These are phyloP conservation scores for Atherinosoma microstoma DNA, from an alignment of 2,797 vertebrate species.

Conservation along the genomic window DNA sequence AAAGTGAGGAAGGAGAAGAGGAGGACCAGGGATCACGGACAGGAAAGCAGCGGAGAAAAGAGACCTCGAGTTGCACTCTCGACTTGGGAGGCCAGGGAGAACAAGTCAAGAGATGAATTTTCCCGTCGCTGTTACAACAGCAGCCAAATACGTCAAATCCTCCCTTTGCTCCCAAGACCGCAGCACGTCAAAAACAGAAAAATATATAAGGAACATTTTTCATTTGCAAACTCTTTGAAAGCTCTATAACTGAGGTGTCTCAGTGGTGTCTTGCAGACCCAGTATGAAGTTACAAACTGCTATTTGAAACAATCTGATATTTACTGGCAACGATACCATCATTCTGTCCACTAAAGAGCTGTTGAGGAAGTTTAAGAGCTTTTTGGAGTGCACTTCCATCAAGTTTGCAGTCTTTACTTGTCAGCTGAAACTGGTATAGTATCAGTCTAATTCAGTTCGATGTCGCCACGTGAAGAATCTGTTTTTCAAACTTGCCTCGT, in stretches of 20 bases:
- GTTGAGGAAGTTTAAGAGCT: neutral
- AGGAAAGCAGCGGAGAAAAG: constrained; percentile 30
- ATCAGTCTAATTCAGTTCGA: neutral
- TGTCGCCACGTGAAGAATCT: constrained; percentile 10
- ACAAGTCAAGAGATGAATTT: constrained; percentile 78
- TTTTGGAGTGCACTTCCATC: neutral
- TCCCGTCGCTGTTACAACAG: constrained; percentile 70
- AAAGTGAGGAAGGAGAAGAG: constrained; percentile 35
- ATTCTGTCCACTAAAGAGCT: neutral
- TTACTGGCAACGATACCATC: constrained; percentile 1
- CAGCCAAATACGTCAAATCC: constrained; percentile 66
- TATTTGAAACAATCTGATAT: constrained; percentile 7
- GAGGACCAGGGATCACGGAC: constrained; percentile 28
- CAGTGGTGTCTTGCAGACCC: constrained; percentile 10
- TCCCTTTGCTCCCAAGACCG: constrained; percentile 62
- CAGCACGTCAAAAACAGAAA: constrained; percentile 56
- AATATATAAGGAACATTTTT: constrained; percentile 58
- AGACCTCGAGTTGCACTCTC: constrained; percentile 54
- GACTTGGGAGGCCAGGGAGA: constrained; percentile 66
- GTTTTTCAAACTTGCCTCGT: constrained; percentile 52
- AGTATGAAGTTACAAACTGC: constrained; percentile 21
- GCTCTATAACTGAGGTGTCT: constrained; percentile 32
- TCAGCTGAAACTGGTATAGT: neutral
- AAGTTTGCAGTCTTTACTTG: constrained; percentile 1
- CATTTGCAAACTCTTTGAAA: constrained; percentile 55